These are phyloP conservation scores for Elysia crispata DNA, from an alignment of 2,888 invertebrate species.

Conservation along the genomic window DNA sequence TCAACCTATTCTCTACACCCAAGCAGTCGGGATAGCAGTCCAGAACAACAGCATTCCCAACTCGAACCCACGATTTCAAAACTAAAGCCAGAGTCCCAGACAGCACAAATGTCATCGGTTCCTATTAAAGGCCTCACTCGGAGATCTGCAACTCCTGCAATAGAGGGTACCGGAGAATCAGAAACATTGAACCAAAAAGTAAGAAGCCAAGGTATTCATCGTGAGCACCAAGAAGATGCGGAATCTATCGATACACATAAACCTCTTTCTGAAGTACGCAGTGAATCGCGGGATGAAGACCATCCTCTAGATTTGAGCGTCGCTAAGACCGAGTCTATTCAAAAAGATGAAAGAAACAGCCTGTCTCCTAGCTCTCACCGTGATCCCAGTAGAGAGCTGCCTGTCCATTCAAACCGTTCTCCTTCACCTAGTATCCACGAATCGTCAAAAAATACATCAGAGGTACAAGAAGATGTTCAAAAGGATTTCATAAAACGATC, in stretches of 20 bases:
- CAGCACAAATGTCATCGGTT: not conserved
- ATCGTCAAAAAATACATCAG: no score
- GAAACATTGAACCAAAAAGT: no score
- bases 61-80: not conserved
- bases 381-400: no score
- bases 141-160: not conserved
- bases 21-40: not conserved
- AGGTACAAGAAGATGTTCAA: no score
- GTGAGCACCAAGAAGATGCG: conserved; percentile 31
- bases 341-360: no score
- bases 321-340: conserved; percentile 28
- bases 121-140: not conserved
- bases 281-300: conserved; percentile 22
- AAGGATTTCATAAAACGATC: no score
- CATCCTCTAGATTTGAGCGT: conserved; percentile 44
- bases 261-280: not conserved
- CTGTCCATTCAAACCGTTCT: no score
- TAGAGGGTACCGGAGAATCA: not conserved
- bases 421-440: no score
- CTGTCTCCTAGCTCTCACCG: no score
- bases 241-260: not conserved
- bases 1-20: no score
- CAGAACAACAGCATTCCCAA: not conserved
- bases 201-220: not conserved
- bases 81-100: not conserved